phyloP scores from a whole-genome alignment of 2,113 vertebrate genomes.

The Menura novaehollandiae region DNA sequence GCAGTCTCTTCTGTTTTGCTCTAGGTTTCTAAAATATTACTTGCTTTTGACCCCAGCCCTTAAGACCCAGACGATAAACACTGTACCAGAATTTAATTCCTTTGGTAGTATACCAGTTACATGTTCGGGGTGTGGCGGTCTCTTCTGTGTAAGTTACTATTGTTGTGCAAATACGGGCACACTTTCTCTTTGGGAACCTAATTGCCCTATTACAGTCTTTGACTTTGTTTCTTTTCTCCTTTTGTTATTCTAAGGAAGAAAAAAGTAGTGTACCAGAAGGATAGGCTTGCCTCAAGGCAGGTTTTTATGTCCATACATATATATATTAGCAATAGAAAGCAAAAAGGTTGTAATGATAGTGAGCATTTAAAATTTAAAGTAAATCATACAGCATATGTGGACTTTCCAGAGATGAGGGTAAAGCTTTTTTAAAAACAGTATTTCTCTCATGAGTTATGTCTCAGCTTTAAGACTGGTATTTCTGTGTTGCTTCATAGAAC shows the following conservation, averaged over 20 bases:
- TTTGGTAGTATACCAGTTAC: neutral
- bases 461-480: conserved; percentile 7
- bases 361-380: conserved; percentile 20
- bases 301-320: neutral
- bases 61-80: neutral
- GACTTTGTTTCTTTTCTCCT: conserved; percentile 16
- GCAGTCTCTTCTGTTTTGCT: neutral
- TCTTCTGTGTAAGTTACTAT: conserved; percentile 22
- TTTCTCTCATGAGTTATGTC: conserved; percentile 3
- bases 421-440: neutral
- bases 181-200: conserved; percentile 63
- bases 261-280: neutral
- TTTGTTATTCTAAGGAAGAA: neutral
- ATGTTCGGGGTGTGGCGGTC: conserved; percentile 22
- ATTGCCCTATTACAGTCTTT: conserved; percentile 57
- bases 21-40: neutral
- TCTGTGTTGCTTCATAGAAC: conserved; percentile 47
- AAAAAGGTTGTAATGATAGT: neutral
- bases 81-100: neutral
- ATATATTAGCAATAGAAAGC: neutral
- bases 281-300: neutral
- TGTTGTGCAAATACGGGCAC: conserved; percentile 74
- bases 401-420: neutral
- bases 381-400: neutral
- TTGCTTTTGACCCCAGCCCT: neutral